Conservation (phyloP, 2,888 invertebrate genomes). For the Sussaba pulchella region DNA sequence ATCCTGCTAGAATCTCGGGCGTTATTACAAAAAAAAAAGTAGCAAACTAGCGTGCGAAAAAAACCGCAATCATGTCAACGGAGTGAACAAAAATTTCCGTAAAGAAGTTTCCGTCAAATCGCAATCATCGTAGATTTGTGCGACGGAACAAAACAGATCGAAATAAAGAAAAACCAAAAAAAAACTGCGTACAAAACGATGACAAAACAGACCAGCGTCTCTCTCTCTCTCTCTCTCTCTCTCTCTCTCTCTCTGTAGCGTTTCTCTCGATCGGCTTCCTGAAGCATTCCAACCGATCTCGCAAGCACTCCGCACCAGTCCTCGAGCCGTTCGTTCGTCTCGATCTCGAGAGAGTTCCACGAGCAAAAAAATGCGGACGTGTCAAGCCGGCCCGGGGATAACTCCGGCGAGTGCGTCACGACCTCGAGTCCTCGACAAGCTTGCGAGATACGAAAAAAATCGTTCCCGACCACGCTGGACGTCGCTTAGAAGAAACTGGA, state of each 20-base stretch:
- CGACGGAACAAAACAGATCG: too few relatives aligned
- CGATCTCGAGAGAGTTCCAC: conserved; percentile 29
- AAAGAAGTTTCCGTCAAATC: too few relatives aligned
- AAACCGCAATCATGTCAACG: too few relatives aligned
- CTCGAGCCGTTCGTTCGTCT: conserved; percentile 39
- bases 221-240: too few relatives aligned
- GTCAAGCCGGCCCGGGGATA: conserved; percentile 36
- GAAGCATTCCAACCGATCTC: conserved; percentile 39
- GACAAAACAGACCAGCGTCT: too few relatives aligned
- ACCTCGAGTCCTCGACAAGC: too few relatives aligned
- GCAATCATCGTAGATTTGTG: too few relatives aligned
- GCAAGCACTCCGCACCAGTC: conserved; percentile 37
- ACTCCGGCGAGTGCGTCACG: conserved; percentile 25
- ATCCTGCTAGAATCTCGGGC: too few relatives aligned
- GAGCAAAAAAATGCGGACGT: conserved; percentile 49
- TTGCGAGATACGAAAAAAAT: conserved; percentile 20
- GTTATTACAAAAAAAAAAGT: too few relatives aligned
- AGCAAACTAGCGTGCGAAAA: too few relatives aligned
- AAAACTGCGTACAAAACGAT: too few relatives aligned
- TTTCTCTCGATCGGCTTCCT: conserved; percentile 45
- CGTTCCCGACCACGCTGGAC: conserved; percentile 8
- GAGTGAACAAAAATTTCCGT: conserved; percentile 7
- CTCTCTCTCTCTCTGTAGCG: conserved; percentile 26
- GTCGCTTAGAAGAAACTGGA: neutral
- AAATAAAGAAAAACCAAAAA: too few relatives aligned